These are phyloP conservation scores for Mayetiola destructor DNA, from an alignment of 2,888 invertebrate species.

Conservation along the genomic window DNA sequence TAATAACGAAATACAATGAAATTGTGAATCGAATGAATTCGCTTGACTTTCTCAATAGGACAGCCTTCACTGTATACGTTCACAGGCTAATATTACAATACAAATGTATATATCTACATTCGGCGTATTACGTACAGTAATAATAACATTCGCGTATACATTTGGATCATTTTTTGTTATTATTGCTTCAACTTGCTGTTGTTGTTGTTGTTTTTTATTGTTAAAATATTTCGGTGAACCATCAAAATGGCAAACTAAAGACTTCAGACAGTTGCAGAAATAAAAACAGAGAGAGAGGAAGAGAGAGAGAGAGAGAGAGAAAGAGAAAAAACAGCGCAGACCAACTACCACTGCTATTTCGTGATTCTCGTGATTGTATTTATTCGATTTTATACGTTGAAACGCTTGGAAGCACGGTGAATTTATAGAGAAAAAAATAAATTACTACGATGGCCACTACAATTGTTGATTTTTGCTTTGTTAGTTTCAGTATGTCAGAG, in stretches of 20 bases:
- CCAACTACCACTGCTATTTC: too few relatives aligned
- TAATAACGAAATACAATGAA: not conserved
- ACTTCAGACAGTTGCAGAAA: too few relatives aligned
- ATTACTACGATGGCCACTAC: not conserved
- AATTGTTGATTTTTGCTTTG: not conserved
- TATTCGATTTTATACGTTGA: too few relatives aligned
- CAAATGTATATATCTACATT: too few relatives aligned
- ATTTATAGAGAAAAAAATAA: not conserved
- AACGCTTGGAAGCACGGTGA: not conserved
- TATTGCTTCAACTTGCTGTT: not conserved
- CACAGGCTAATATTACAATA: not conserved
- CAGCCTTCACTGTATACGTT: not conserved
- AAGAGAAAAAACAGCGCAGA: too few relatives aligned
- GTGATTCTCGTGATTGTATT: too few relatives aligned
- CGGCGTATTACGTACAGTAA: too few relatives aligned
- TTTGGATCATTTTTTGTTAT: not conserved
- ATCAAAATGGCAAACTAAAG: not conserved
- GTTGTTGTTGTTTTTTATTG: not conserved
- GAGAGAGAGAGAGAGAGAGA: too few relatives aligned
- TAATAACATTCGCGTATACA: too few relatives aligned
- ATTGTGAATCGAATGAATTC: not conserved
- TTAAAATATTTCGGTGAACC: not conserved
- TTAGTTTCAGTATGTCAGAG: not conserved
- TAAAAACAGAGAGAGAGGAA: too few relatives aligned
- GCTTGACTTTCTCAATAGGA: slow-evolving; percentile 5